Evolutionary conservation across 2,113 vertebrate species (phyloP).

Genomic region (Amphilophus citrinellus): DNA sequence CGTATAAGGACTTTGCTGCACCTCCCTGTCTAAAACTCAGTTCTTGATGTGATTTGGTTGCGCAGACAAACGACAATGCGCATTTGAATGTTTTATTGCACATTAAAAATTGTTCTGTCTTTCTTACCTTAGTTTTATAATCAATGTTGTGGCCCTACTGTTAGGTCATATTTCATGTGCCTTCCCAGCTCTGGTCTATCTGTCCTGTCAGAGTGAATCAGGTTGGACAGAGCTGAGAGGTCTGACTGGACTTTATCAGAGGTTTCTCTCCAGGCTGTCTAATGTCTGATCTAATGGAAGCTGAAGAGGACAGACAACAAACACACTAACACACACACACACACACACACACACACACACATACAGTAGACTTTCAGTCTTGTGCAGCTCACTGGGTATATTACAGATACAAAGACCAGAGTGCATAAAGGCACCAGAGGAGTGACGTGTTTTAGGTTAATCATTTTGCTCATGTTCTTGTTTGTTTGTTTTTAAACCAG

Average conservation of each 20-base stretch:
- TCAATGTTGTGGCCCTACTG: not conserved
- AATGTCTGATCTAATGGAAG: slow-evolving; percentile 66
- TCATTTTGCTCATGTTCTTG: not conserved
- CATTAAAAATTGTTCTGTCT: not conserved
- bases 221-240: slow-evolving; percentile 42
- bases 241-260: slow-evolving; percentile 58
- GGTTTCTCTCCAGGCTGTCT: slow-evolving; percentile 49
- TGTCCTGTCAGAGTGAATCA: slow-evolving; percentile 62
- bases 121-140: not conserved
- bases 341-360: not conserved
- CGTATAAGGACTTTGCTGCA: not conserved
- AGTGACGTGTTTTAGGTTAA: not conserved
- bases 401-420: slow-evolving; percentile 10
- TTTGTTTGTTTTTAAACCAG: not conserved
- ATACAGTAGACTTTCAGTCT: slow-evolving; percentile 4
- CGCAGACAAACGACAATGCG: not conserved
- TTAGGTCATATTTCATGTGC: slow-evolving; percentile 22
- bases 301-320: slow-evolving; percentile 51
- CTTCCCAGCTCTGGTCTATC: slow-evolving; percentile 17
- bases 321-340: slow-evolving; percentile 18
- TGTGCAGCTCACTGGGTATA: slow-evolving; percentile 25
- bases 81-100: not conserved
- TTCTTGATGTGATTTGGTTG: not conserved
- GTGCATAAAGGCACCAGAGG: slow-evolving; percentile 12
- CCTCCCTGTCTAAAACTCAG: not conserved